Evolutionary conservation across 1,140 invertebrate species (phyloP).

Genomic region (Brachionus asplanchnoidis): DNA sequence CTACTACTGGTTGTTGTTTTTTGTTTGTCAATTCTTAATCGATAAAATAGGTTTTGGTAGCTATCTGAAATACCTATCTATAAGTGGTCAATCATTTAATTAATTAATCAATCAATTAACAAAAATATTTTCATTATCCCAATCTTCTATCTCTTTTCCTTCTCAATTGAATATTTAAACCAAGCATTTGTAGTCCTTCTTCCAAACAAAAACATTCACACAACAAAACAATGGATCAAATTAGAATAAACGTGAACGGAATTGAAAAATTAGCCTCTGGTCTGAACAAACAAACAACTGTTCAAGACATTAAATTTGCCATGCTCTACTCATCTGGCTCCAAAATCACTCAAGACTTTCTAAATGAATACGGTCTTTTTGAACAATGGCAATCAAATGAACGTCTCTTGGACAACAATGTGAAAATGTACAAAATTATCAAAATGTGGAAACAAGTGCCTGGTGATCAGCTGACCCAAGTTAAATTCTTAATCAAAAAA

Average conservation of each 20-base stretch:
- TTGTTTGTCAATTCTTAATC: background rate
- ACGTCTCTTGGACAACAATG: constrained; percentile 29
- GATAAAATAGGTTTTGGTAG: background rate
- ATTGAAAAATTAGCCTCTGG: constrained; percentile 23
- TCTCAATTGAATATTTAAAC: background rate
- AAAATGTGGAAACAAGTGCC: constrained; percentile 34
- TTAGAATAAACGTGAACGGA: constrained; percentile 30
- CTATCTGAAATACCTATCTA: background rate
- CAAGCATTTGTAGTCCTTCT: background rate
- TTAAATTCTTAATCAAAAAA: constrained; percentile 33
- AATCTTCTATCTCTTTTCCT: background rate
- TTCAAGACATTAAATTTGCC: constrained; percentile 31
- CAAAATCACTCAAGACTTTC: background rate
- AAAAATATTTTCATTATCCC: background rate
- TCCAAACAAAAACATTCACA: background rate
- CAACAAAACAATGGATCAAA: background rate
- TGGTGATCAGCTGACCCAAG: constrained; percentile 16
- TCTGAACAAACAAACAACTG: constrained; percentile 25
- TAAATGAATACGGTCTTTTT: constrained; percentile 34
- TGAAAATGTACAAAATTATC: constrained; percentile 31
- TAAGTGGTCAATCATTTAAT: background rate
- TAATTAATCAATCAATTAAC: background rate
- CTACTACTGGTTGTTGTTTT: background rate
- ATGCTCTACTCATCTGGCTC: background rate
- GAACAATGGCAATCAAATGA: constrained; percentile 35